Conservation (phyloP, 37 sponge, comb jelly and placozoan species). For the Oopsacas minuta region DNA sequence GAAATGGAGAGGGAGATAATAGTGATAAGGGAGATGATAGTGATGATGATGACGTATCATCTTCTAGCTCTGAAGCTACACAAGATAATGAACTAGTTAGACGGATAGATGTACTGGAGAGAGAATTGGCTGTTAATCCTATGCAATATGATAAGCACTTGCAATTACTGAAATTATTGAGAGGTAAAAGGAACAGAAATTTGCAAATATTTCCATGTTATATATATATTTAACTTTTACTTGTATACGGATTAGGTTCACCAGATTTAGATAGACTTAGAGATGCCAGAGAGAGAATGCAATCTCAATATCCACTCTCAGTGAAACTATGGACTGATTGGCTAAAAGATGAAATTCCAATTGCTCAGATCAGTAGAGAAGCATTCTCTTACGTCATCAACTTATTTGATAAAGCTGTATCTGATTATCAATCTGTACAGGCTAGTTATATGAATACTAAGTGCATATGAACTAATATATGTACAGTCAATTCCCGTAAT, state of each 20-base stretch:
- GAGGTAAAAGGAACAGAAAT: no score
- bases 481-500: no score
- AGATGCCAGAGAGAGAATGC: not conserved
- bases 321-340: not conserved
- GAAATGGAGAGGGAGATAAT: not conserved
- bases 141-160: not conserved
- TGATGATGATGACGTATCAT: not conserved
- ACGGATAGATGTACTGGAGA: not conserved
- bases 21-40: not conserved
- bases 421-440: not conserved
- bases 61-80: not conserved
- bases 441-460: no score
- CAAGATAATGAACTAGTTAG: not conserved
- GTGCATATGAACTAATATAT: no score
- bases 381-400: not conserved
- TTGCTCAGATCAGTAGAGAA: constrained; percentile 3
- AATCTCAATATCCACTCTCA: not conserved
- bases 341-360: not conserved
- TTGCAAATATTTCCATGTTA: not conserved
- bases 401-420: not conserved
- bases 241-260: not conserved
- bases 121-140: not conserved
- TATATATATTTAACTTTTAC: not conserved
- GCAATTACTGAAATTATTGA: not conserved
- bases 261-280: not conserved